Base-by-base conservation (phyloP, 2,797 vertebrate genomes). In the Acestrorhynchus altus region DNA sequence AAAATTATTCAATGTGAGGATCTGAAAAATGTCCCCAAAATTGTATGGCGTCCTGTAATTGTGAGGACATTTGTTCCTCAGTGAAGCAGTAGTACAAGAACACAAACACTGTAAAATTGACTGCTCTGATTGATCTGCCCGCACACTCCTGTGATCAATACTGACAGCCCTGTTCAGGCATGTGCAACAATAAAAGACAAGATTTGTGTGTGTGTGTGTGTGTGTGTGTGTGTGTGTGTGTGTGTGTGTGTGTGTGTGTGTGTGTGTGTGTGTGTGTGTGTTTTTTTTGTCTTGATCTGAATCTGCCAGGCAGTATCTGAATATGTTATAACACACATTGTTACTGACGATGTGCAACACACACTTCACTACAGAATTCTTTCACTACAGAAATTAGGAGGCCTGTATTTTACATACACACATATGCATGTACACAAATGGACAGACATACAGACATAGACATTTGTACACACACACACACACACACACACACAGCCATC, bases 111-210 rank as follows among this genome's bases (percentile, higher is more conserved):
- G 51, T 42, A 72, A 66, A 52, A 79, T 83, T 18, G 76, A 81
- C 74, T 56, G 51, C 61, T 57, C 35, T 13, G 70, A 77, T 81
- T 78, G 80, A 84, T 84, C 80, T 78, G 72, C 69, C 69, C 75
- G 60, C 52, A 64, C 46, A 46, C 18, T 59, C 8, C 28, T 47
- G 35, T 84, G 74, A 84, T 83, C 76, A 69, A 81, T 83, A 56
- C 40, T 39, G 39, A 72, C 54, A 31, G 59, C 67, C 77, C 31
- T 74, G 82, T 72, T 71, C 57, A 73, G 72, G 47, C 76, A 67
- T 81, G 82, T 61, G 28, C 56, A 39, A 63, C 46, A 63, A 39
- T 44, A 59, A 28, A 16, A 49, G 46, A 59, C 52, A 72, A 4
- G 8, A 1, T 57, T 2, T 51, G 47, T 42, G 51, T 42, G 68